phyloP scores from a whole-genome alignment of 1,140 invertebrate genomes.

The Aphelinus atriplicis region DNA sequence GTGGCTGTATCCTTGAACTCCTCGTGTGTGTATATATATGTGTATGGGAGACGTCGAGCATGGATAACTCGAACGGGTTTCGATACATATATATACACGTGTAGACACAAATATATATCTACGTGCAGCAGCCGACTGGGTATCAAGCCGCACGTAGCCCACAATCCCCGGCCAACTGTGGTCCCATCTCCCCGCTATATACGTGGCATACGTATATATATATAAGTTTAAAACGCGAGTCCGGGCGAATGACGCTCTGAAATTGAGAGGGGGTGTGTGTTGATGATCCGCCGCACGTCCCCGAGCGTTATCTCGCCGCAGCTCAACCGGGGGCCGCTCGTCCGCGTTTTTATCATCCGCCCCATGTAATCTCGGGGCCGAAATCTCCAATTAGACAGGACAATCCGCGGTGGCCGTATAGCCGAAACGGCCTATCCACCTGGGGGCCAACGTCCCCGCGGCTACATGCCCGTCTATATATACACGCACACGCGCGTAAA shows the following conservation, averaged over 20 bases:
- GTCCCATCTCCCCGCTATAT: too few relatives aligned
- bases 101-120: too few relatives aligned
- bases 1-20: too few relatives aligned
- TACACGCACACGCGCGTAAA: too few relatives aligned
- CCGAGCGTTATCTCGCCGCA: not conserved
- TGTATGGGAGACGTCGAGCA: not conserved
- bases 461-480: not conserved
- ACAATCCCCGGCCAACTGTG: too few relatives aligned
- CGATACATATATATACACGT: too few relatives aligned
- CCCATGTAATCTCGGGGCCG: not conserved
- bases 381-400: conserved; percentile 24
- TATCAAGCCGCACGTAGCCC: too few relatives aligned
- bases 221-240: too few relatives aligned
- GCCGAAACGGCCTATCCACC: not conserved
- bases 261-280: not conserved
- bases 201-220: too few relatives aligned
- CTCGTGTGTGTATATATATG: not conserved
- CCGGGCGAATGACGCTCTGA: too few relatives aligned
- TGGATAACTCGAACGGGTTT: too few relatives aligned
- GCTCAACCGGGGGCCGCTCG: not conserved
- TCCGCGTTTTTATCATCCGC: not conserved
- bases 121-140: too few relatives aligned
- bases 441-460: not conserved
- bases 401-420: not conserved
- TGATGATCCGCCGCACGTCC: not conserved